phyloP scores from a whole-genome alignment of 2,888 invertebrate genomes.

The Epirrhoe alternata region DNA sequence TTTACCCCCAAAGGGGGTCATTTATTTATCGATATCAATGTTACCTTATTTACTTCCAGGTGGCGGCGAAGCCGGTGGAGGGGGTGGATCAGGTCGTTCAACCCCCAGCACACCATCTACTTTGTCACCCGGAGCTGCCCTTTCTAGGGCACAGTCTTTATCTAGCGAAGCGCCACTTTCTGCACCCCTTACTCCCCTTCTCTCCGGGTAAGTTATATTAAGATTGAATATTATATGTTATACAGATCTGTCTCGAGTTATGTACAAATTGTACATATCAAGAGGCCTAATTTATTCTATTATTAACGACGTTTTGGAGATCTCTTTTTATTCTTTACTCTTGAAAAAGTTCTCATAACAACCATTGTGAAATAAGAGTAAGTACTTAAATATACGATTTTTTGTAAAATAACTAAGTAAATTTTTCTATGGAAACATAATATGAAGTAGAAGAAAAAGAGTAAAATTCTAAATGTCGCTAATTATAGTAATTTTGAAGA shows the following conservation, averaged over 20 bases:
- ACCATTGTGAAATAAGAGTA: no score
- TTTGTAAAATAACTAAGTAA: no score
- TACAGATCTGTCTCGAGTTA: background rate
- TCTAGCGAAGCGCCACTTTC: conserved; percentile 79
- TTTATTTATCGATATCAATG: background rate
- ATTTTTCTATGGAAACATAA: no score
- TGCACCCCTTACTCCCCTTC: conserved; percentile 73
- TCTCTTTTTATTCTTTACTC: no score
- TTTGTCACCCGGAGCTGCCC: conserved; percentile 83
- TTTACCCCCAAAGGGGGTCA: no score
- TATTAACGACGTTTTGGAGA: no score
- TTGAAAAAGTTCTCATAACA: no score
- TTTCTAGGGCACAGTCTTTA: conserved; percentile 77
- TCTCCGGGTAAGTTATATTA: conserved; percentile 69
- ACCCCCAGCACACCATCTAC: conserved; percentile 86
- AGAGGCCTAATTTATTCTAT: background rate
- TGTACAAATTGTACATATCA: background rate
- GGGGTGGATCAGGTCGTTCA: conserved; percentile 76
- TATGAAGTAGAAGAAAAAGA: no score
- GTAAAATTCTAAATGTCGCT: no score
- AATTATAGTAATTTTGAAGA: no score
- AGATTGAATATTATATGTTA: no score
- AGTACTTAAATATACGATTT: no score
- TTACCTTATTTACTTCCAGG: conserved; percentile 45
- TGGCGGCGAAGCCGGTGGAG: conserved; percentile 71